Conservation (phyloP, 2,888 invertebrate genomes). For the Campopleginae sp. region DNA sequence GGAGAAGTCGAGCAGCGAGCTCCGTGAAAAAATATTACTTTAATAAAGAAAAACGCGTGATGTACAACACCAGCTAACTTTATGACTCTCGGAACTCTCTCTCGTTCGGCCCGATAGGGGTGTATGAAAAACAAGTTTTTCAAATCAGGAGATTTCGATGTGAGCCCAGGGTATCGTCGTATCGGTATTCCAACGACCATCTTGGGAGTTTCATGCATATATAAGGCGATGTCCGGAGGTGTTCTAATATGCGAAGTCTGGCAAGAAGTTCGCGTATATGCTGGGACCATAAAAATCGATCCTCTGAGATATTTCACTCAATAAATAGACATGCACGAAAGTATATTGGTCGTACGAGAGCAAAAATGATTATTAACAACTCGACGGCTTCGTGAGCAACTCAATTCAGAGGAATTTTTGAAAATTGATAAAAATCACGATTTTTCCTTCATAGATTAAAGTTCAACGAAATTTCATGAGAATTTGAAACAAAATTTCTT, state of each 20-base stretch:
- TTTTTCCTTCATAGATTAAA: too few relatives aligned
- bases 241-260: constrained; percentile 17
- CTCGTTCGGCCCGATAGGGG: constrained; percentile 58
- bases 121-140: constrained; percentile 75
- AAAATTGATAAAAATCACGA: too few relatives aligned
- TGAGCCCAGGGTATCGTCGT: constrained; percentile 73
- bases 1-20: constrained; percentile 60
- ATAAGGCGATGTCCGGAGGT: constrained; percentile 25
- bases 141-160: constrained; percentile 81
- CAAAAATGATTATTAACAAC: constrained; percentile 1
- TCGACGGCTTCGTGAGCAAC: too few relatives aligned
- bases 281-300: constrained; percentile 31
- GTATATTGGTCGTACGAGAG: not conserved
- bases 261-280: constrained; percentile 25
- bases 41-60: constrained; percentile 83
- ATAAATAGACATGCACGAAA: constrained; percentile 9
- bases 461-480: too few relatives aligned
- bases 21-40: constrained; percentile 82
- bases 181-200: constrained; percentile 43
- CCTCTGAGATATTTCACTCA: constrained; percentile 1
- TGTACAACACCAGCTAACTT: constrained; percentile 75
- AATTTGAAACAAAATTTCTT: too few relatives aligned
- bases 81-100: constrained; percentile 30
- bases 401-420: not conserved
- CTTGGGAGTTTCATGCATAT: constrained; percentile 38